phyloP scores from a whole-genome alignment of 2,888 invertebrate species.

The Phytoseiulus persimilis region DNA sequence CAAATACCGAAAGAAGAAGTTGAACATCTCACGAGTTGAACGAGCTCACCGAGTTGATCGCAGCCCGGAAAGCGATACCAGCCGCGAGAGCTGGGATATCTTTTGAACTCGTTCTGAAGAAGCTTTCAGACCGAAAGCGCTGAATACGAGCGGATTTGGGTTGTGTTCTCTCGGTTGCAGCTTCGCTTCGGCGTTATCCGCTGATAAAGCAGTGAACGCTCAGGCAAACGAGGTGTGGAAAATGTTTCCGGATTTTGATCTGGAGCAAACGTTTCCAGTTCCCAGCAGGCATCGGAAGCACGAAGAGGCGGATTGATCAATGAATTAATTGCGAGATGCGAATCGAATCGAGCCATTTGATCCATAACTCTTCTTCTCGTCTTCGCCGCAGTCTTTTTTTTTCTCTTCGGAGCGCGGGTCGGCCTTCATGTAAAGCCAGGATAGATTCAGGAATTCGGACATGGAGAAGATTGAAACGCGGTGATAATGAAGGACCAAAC shows the following conservation, averaged over 20 bases:
- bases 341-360: background rate
- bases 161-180: background rate
- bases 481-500: too few species aligned
- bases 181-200: background rate
- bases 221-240: background rate
- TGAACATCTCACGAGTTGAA: too few species aligned
- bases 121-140: background rate
- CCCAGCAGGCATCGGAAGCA: background rate
- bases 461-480: too few species aligned
- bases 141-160: background rate
- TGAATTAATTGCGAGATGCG: background rate
- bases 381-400: too few species aligned
- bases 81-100: too few species aligned
- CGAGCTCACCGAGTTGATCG: too few species aligned
- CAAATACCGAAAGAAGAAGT: too few species aligned
- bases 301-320: background rate
- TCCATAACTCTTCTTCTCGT: background rate
- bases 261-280: background rate
- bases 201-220: background rate
- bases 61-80: too few species aligned
- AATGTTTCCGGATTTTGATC: background rate
- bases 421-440: too few species aligned
- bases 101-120: too few species aligned
- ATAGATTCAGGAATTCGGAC: too few species aligned
- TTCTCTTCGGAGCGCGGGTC: too few species aligned